phyloP scores from a whole-genome alignment of 2,888 invertebrate species.

The Abscondita cerata region DNA sequence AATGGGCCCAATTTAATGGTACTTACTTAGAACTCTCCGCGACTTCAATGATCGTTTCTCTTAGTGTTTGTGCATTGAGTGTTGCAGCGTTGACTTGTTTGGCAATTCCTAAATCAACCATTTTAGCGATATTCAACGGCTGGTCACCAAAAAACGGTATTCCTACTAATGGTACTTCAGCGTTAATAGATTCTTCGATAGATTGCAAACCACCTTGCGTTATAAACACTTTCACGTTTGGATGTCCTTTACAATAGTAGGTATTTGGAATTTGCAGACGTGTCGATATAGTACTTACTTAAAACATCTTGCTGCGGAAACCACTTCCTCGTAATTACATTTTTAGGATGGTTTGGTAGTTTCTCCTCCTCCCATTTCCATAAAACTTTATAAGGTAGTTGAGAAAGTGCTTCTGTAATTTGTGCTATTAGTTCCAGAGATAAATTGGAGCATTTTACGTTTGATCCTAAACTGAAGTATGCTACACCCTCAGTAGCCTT shows the following conservation, averaged over 20 bases:
- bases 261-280: no score
- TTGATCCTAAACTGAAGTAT: constrained; percentile 58
- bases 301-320: constrained; percentile 60
- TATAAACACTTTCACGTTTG: constrained; percentile 40
- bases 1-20: not conserved
- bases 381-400: constrained; percentile 56
- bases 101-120: constrained; percentile 41
- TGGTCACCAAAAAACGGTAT: constrained; percentile 47
- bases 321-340: constrained; percentile 58
- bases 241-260: no score
- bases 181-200: constrained; percentile 42
- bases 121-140: constrained; percentile 39
- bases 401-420: constrained; percentile 53
- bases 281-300: no score
- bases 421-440: constrained; percentile 47
- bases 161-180: constrained; percentile 45
- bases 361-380: constrained; percentile 58
- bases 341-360: constrained; percentile 52
- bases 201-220: constrained; percentile 44
- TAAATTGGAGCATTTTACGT: constrained; percentile 53
- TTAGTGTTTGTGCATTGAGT: constrained; percentile 41
- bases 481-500: constrained; percentile 53
- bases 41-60: constrained; percentile 44
- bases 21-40: constrained; percentile 45
- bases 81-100: constrained; percentile 33